Base-by-base conservation (phyloP, 2,888 invertebrate species). In the Epirrita christyi region DNA sequence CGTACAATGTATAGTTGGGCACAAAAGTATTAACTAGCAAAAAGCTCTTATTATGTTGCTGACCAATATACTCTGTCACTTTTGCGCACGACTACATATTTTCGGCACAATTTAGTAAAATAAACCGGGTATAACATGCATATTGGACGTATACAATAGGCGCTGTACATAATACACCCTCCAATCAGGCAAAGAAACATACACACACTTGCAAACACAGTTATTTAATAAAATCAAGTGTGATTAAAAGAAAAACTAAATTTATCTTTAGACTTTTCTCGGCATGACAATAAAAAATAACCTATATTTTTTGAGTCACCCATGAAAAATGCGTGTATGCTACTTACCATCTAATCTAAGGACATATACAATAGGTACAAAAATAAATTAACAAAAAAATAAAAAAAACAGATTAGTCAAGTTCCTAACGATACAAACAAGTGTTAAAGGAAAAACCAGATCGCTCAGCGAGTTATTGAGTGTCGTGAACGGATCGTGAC, bases 391-490 rank as follows among this genome's bases (percentile, higher is more conserved):
- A 32, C 28, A 29, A 29, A 28, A 29, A 6, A 29, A 29, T 29
- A 66, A 63, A 47, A 64, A 68, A 67, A 71, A 71, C 70, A 72
- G 80, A 88, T 91, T 90, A 90, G 90, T 88, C 83, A 86, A 74
- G 78, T 79, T 76, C 79, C 82, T 84, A 84, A 68, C 68, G 80
- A 88, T 88, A 91, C 89, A 92, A 86, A 88, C 88, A 90, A 89
- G 91, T 88, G 89, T 91, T 92, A 92, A 88, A 83, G 85, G 85
- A 85, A 83, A 83, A 86, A 83, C 76, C 80, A 86, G 76, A 75
- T 85, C 84, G 89, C 89, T 86, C 64, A 84, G 83, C 77, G 78
- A 78, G 78, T 87, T 88, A 89, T 78, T 73, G 76, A 78, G 79
- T 76, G 73, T 70, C 32, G 47, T 49, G 50, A 46, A 55, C 51